These are phyloP conservation scores for Calypte anna DNA, from an alignment of 2,113 vertebrate species.

Conservation along the genomic window DNA sequence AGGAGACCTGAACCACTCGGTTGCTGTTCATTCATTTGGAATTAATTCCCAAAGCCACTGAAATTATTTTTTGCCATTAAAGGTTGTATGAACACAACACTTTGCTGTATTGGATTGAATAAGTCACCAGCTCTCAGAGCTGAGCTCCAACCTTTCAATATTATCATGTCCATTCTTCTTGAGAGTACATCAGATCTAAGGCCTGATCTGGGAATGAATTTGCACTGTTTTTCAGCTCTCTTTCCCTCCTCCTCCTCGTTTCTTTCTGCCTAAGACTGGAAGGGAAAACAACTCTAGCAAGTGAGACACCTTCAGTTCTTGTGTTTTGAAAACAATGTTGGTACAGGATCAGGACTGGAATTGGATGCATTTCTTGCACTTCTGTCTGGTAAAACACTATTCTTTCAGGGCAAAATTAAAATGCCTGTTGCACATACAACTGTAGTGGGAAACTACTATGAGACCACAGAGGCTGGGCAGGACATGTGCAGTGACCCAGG, in stretches of 20 bases:
- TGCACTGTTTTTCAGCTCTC: not conserved
- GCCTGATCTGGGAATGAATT: not conserved
- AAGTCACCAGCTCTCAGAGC: not conserved
- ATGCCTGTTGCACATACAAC: not conserved
- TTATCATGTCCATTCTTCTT: not conserved
- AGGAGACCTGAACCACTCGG: not conserved
- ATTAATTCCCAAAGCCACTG: not conserved
- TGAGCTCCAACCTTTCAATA: not conserved
- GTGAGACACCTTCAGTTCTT: not conserved
- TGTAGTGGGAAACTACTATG: not conserved
- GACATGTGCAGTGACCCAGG: not conserved
- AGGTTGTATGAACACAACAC: not conserved
- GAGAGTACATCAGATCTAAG: not conserved
- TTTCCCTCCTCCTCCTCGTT: not conserved
- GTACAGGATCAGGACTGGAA: not conserved
- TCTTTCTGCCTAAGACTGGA: not conserved
- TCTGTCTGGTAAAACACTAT: not conserved
- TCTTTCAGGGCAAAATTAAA: not conserved
- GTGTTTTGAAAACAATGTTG: not conserved
- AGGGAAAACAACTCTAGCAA: not conserved
- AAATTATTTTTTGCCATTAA: not conserved
- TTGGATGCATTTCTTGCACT: not conserved
- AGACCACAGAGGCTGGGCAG: not conserved
- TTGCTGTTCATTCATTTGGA: conserved; percentile 17
- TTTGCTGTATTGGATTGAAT: not conserved